Percentiles rank a stretch among this genome's conserved stretches.
These are phyloP conservation scores for Andricus curvator DNA, from an alignment of 2,888 invertebrate genomes.

Conservation along the genomic window DNA sequence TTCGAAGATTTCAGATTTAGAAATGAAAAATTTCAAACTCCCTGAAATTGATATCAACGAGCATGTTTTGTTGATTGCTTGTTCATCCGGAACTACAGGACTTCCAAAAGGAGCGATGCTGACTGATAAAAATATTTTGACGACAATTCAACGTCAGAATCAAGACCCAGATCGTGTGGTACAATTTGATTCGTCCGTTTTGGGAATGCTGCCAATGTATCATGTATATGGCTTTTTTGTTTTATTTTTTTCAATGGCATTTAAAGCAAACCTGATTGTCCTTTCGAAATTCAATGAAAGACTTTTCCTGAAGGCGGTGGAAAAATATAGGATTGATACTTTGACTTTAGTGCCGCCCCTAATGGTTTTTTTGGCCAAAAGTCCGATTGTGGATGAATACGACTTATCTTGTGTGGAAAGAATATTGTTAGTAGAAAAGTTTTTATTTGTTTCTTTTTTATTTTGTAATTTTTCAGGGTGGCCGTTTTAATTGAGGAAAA, in stretches of 20 bases:
- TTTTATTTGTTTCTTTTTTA: slow-evolving; percentile 78
- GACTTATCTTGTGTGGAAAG: slow-evolving; percentile 86
- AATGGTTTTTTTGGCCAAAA: slow-evolving; percentile 90
- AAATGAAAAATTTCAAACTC: slow-evolving; percentile 78
- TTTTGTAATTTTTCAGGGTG: no score
- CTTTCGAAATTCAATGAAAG: slow-evolving; percentile 86
- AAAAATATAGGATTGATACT: slow-evolving; percentile 81
- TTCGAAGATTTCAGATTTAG: slow-evolving; percentile 43
- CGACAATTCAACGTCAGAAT: not conserved
- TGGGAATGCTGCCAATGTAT: slow-evolving; percentile 85
- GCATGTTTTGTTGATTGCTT: slow-evolving; percentile 79
- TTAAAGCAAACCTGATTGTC: slow-evolving; percentile 82
- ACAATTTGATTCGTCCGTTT: slow-evolving; percentile 84
- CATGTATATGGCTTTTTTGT: slow-evolving; percentile 90
- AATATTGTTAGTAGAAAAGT: slow-evolving; percentile 78
- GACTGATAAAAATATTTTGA: slow-evolving; percentile 79
- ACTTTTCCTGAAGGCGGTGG: slow-evolving; percentile 85
- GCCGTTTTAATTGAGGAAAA: no score
- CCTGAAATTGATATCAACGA: slow-evolving; percentile 79
- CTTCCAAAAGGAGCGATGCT: slow-evolving; percentile 81
- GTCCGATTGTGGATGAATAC: slow-evolving; percentile 87
- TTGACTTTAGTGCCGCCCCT: slow-evolving; percentile 90
- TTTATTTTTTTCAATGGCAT: slow-evolving; percentile 81
- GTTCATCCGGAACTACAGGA: slow-evolving; percentile 83
- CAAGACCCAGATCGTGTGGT: slow-evolving; percentile 80